Base-by-base conservation (phyloP, 2,888 invertebrate species). In the Agrenia bidenticulata region DNA sequence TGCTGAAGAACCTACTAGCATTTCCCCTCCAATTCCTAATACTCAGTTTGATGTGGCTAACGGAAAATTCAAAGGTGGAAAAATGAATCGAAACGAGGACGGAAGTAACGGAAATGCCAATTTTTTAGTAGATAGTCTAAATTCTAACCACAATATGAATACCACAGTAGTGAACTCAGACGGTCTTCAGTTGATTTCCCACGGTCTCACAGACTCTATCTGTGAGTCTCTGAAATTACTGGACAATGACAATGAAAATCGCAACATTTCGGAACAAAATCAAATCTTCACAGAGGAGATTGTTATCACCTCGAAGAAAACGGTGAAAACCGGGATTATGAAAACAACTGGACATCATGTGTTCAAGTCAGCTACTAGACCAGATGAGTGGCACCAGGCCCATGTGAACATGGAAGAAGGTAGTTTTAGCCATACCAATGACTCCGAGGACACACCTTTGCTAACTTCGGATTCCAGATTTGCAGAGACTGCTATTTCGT, bases 271-370 rank as follows among this genome's bases (percentile, higher is more conserved):
- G 17, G 61, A 55, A 1, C 64, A 57, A 2, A 21, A 64, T 58
- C 56, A 53, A 49, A 66, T 73, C 17, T 73, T 69, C 51, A 73
- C 70, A 2, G 73, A 73, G 53, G 73, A 73, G 63, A 67, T 73
- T 57, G 63, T 73, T 49, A 69, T 73, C 61, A 64, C 70, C 1
- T 37, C 66, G n/a, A 60, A 55, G 9, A 64, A 64, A 32, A 65
- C 67, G 1, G 57, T 50, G 9, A 64, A 62, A 39, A 65, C 70
- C 0, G 62, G 63, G n/a, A 67, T 67, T n/a, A 67, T 67, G 66
- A 70, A 67, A 60, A 63, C 67, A 27, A 24, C 17, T 21, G 51
- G 17, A 2, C 19, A 42, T 13, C 11, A 27, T 26, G 17, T 24
- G 49, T 15, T 27, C 5, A 54, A 26, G 42, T 39, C 41, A 24